Conservation (phyloP, 2,888 invertebrate species). For the Monochamus alternatus region DNA sequence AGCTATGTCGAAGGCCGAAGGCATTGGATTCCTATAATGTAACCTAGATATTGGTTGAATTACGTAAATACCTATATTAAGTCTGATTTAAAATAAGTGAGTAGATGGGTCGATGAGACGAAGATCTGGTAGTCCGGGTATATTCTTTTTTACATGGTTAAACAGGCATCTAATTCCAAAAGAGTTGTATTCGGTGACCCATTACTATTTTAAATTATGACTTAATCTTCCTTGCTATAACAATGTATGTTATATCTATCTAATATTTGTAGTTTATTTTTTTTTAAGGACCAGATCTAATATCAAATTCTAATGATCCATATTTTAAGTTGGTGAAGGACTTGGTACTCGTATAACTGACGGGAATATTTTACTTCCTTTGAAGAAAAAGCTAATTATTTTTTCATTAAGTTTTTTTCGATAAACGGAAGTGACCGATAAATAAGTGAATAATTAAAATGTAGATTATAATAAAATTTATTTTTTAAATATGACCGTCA, state of each 20-base stretch:
- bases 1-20: too few species aligned
- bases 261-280: not conserved
- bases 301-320: not conserved
- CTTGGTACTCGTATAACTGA: not conserved
- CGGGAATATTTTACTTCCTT: conserved; percentile 5
- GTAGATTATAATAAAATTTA: conserved; percentile 31
- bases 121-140: too few species aligned
- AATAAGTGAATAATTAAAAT: conserved; percentile 28
- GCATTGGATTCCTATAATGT: too few species aligned
- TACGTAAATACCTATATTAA: too few species aligned
- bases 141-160: too few species aligned
- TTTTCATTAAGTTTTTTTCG: conserved; percentile 13
- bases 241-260: not conserved
- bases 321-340: conserved; percentile 3
- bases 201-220: too few species aligned
- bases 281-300: not conserved
- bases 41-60: too few species aligned
- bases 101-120: too few species aligned
- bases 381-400: conserved; percentile 33
- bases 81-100: too few species aligned
- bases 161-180: too few species aligned
- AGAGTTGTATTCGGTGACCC: too few species aligned
- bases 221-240: too few species aligned
- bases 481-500: conserved; percentile 51
- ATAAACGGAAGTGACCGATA: conserved; percentile 29